A percentile compares a stretch with the other conserved stretches of the same genome.
Conservation (phyloP, 2,113 vertebrate genomes). For the Cottus gobio region DNA sequence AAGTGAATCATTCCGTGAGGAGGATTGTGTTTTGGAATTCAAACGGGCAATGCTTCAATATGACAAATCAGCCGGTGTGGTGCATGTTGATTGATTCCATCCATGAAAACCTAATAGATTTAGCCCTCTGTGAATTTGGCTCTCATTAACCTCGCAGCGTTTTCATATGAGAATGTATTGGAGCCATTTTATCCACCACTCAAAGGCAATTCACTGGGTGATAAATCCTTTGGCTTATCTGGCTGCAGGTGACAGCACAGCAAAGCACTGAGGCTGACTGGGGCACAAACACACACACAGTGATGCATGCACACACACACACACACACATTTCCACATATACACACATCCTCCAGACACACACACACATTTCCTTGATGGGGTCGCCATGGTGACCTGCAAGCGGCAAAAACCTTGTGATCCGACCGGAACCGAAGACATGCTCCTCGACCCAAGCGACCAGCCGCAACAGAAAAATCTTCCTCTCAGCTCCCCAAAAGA, state of each 20-base stretch:
- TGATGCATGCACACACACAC: background rate
- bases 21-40: constrained; percentile 83
- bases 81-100: constrained; percentile 85
- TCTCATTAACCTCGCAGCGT: constrained; percentile 84
- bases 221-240: constrained; percentile 85
- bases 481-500: constrained; percentile 54
- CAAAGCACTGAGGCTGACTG: constrained; percentile 64
- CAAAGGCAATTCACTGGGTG: constrained; percentile 83
- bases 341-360: constrained; percentile 4
- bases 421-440: constrained; percentile 71
- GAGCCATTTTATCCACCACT: constrained; percentile 83
- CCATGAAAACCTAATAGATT: constrained; percentile 85
- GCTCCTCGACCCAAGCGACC: constrained; percentile 68
- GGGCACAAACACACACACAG: constrained; percentile 55
- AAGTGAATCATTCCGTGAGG: constrained; percentile 81
- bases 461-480: constrained; percentile 71
- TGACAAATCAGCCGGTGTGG: constrained; percentile 81
- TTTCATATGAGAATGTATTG: constrained; percentile 83
- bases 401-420: constrained; percentile 69
- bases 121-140: constrained; percentile 83
- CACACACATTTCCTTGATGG: constrained; percentile 45
- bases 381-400: constrained; percentile 77
- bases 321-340: constrained; percentile 4
- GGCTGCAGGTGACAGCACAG: constrained; percentile 82
- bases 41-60: constrained; percentile 82